Conservation (phyloP, 35 echinoderm and acorn worm genomes). For the Heliocidaris tuberculata region DNA sequence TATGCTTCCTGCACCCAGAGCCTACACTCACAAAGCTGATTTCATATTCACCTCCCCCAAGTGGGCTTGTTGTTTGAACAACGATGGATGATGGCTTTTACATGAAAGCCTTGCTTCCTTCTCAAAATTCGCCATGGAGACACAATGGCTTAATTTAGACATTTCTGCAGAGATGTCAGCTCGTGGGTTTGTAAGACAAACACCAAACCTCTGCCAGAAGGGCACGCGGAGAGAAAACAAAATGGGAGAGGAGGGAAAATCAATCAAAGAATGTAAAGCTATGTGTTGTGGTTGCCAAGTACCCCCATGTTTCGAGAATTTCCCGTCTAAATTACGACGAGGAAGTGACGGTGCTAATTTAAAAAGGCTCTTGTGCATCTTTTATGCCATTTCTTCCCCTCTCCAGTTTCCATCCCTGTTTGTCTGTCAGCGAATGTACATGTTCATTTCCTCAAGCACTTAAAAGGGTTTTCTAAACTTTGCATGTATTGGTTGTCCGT, state of each 20-base stretch:
- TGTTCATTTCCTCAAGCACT: slow-evolving; percentile 20
- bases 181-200: slow-evolving; percentile 13
- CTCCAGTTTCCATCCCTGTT: slow-evolving; percentile 16
- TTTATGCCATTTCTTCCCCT: not conserved
- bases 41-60: slow-evolving; percentile 9
- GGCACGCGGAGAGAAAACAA: not conserved
- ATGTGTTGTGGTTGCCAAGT: slow-evolving; percentile 34
- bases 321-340: slow-evolving; percentile 37
- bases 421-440: not conserved
- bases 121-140: slow-evolving; percentile 19
- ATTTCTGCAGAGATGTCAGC: slow-evolving; percentile 14
- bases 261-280: not conserved
- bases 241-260: not conserved
- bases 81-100: slow-evolving; percentile 1
- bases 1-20: not conserved
- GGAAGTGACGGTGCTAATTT: slow-evolving; percentile 48
- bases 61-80: slow-evolving; percentile 9
- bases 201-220: slow-evolving; percentile 1
- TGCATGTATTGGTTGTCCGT: not conserved
- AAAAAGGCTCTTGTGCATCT: not conserved
- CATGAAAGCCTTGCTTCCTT: slow-evolving; percentile 25
- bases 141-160: slow-evolving; percentile 11
- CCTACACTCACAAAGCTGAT: not conserved
- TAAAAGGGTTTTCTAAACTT: not conserved
- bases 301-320: slow-evolving; percentile 25